These are phyloP conservation scores for Epinephelus coioides DNA, from an alignment of 2,797 vertebrate species.

Conservation along the genomic window DNA sequence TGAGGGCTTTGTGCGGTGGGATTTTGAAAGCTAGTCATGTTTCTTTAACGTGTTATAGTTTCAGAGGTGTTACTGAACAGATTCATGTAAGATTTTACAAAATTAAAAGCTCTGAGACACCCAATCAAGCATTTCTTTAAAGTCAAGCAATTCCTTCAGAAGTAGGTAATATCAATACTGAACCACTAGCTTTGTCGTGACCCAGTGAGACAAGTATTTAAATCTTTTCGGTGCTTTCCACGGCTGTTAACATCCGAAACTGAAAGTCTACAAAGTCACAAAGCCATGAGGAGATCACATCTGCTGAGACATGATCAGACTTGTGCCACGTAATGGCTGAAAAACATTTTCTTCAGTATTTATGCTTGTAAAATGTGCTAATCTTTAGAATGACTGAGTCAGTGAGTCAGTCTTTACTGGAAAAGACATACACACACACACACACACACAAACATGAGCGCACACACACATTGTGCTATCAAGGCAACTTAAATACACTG, in stretches of 20 bases:
- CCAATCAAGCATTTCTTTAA: too few relatives aligned
- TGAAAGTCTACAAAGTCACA: not conserved
- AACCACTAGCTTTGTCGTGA: not conserved
- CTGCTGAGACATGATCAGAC: slow-evolving; percentile 31
- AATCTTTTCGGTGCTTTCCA: too few relatives aligned
- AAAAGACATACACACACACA: slow-evolving; percentile 43
- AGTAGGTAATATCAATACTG: not conserved
- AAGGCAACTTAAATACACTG: not conserved
- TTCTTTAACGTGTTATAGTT: too few relatives aligned
- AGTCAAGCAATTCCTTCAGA: too few relatives aligned
- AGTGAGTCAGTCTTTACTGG: slow-evolving; percentile 74
- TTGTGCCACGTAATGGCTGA: slow-evolving; percentile 18
- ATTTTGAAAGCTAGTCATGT: too few relatives aligned
- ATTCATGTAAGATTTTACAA: too few relatives aligned
- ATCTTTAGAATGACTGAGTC: slow-evolving; percentile 43
- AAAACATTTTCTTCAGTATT: slow-evolving; percentile 30
- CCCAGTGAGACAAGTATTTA: not conserved
- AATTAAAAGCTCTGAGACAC: too few relatives aligned
- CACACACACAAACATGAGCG: slow-evolving; percentile 12
- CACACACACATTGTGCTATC: slow-evolving; percentile 23
- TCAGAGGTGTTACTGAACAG: too few relatives aligned
- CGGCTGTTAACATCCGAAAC: not conserved
- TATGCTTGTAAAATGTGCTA: slow-evolving; percentile 50
- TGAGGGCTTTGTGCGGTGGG: too few relatives aligned
- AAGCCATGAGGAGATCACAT: slow-evolving; percentile 25